Conservation (phyloP, 2,797 vertebrate genomes). For the Enteromius argenteus region DNA sequence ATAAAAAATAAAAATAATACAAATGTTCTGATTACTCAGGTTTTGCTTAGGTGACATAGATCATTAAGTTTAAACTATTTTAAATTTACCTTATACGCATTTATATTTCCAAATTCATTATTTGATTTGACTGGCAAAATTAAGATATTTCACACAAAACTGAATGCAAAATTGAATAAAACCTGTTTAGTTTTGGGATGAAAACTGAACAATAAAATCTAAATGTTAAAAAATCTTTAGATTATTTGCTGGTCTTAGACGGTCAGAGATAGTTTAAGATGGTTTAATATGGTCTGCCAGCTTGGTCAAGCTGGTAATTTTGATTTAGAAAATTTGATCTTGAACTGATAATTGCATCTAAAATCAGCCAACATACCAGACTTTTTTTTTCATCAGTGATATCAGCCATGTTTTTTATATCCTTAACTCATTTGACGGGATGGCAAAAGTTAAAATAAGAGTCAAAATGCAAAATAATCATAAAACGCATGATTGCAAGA, state of each 20-base stretch:
- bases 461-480: constrained; percentile 4
- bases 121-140: neutral
- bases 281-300: neutral
- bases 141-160: too few relatives aligned
- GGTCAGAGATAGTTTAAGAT: neutral
- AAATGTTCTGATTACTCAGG: neutral
- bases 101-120: neutral
- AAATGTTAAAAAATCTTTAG: neutral
- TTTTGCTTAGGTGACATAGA: neutral
- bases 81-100: neutral
- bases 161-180: too few relatives aligned
- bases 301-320: neutral
- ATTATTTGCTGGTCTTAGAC: neutral
- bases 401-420: neutral
- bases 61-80: neutral
- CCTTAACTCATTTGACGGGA: neutral
- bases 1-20: too few relatives aligned
- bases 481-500: neutral
- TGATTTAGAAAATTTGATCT: neutral
- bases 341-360: neutral
- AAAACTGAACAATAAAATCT: too few relatives aligned
- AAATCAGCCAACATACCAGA: neutral
- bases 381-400: neutral
- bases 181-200: too few relatives aligned
- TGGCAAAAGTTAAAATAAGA: neutral